Evolutionary conservation across 1,140 invertebrate species (phyloP).

Genomic region (Papilio dardanus): DNA sequence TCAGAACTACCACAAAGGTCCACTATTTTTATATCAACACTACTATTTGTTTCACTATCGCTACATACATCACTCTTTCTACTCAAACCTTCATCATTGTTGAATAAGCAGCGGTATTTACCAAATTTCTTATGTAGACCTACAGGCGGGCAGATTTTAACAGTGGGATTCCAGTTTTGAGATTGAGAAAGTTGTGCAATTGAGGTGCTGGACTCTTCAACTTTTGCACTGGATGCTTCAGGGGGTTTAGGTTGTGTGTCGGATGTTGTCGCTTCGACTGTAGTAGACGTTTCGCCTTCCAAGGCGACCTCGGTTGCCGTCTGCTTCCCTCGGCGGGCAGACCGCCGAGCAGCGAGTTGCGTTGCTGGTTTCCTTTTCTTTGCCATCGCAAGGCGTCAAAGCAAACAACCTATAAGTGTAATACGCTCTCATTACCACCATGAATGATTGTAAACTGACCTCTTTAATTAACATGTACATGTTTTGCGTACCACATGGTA

Average conservation of each 20-base stretch:
- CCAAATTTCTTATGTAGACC: conserved; percentile 80
- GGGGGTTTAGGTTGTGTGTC: conserved; percentile 44
- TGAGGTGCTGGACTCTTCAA: conserved; percentile 43
- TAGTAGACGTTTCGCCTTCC: conserved; percentile 56
- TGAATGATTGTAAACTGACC: conserved; percentile 60
- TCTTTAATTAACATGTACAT: conserved; percentile 68
- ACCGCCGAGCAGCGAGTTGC: conserved; percentile 62
- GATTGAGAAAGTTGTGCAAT: conserved; percentile 42
- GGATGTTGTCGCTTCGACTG: conserved; percentile 46
- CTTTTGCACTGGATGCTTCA: conserved; percentile 36
- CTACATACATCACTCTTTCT: conserved; percentile 74
- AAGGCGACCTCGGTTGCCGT: conserved; percentile 44
- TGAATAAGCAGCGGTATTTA: conserved; percentile 78
- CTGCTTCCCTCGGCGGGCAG: conserved; percentile 68
- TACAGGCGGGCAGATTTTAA: conserved; percentile 56
- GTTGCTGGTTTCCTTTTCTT: conserved; percentile 71
- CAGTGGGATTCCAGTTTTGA: conserved; percentile 48
- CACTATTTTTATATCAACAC: conserved; percentile 74
- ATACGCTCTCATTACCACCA: conserved; percentile 37
- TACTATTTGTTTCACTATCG: conserved; percentile 80
- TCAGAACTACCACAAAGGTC: conserved; percentile 79
- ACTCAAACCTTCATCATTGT: conserved; percentile 64
- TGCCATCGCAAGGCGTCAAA: conserved; percentile 62
- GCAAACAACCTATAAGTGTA: conserved; percentile 63
- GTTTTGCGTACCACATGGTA: conserved; percentile 62